Evolutionary conservation across 2,113 vertebrate species (phyloP).

Genomic region (Sprattus sprattus): DNA sequence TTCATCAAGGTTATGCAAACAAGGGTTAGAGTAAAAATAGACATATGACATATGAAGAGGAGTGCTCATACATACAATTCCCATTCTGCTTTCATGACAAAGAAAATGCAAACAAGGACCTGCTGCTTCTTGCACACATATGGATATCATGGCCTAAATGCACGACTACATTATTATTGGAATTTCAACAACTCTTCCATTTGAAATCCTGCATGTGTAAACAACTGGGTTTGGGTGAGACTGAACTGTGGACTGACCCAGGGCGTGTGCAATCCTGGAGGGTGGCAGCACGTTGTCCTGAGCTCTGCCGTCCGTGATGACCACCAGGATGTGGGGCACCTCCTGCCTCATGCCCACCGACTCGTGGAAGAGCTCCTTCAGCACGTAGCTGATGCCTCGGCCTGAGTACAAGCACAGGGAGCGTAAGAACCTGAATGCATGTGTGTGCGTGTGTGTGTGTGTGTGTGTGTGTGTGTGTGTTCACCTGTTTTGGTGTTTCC

Average conservation of each 20-base stretch:
- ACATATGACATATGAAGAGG: no score
- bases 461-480: not conserved
- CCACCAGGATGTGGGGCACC: conserved; percentile 74
- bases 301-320: conserved; percentile 84
- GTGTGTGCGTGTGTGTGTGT: not conserved
- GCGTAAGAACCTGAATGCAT: not conserved
- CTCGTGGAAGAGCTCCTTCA: conserved; percentile 81
- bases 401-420: conserved; percentile 60
- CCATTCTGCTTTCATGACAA: no score
- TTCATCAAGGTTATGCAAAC: no score
- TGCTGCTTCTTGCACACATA: no score
- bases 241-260: conserved; percentile 65
- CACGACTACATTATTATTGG: no score
- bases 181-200: not conserved
- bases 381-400: conserved; percentile 76
- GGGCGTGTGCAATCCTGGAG: conserved; percentile 75
- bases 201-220: not conserved
- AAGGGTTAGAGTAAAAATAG: no score
- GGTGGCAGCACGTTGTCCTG: conserved; percentile 81
- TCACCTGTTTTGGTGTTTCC: conserved; percentile 87
- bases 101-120: no score
- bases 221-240: not conserved
- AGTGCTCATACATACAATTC: no score
- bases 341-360: conserved; percentile 80
- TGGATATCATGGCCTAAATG: no score